Evolutionary conservation across 1,140 invertebrate species (phyloP).

Genomic region (Drosophila bifasciata): DNA sequence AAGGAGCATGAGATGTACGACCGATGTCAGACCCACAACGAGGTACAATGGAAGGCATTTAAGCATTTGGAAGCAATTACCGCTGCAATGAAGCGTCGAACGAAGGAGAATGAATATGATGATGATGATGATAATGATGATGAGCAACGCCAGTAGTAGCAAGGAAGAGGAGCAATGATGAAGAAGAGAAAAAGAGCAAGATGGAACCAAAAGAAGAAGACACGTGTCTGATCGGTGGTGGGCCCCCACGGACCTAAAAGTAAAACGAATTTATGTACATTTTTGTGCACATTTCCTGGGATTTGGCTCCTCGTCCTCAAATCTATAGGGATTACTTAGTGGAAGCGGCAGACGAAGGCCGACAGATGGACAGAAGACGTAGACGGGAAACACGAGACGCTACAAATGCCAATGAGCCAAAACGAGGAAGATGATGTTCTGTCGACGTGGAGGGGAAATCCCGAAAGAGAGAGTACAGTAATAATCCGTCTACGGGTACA

Average conservation of each 20-base stretch:
- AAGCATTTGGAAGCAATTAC: conserved; percentile 83
- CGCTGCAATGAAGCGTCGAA: conserved; percentile 78
- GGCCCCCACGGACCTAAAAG: conserved; percentile 7
- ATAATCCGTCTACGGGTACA: too few species aligned
- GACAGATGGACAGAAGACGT: conserved; percentile 3
- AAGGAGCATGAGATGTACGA: background rate
- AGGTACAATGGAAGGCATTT: conserved; percentile 74
- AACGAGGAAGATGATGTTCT: conserved; percentile 45
- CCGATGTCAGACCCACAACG: conserved; percentile 16
- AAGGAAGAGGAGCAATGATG: conserved; percentile 2
- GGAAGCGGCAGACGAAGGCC: conserved; percentile 36
- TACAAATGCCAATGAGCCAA: conserved; percentile 74
- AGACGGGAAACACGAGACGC: conserved; percentile 70
- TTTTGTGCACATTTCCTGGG: conserved; percentile 72
- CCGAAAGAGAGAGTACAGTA: conserved; percentile 9
- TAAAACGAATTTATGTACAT: conserved; percentile 72
- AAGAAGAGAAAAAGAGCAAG: background rate
- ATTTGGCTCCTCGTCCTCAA: conserved; percentile 33
- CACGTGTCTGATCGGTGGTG: conserved; percentile 51
- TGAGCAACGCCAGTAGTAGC: background rate
- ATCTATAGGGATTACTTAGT: conserved; percentile 70
- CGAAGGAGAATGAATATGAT: conserved; percentile 62
- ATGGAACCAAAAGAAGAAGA: conserved; percentile 7
- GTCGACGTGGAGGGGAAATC: conserved; percentile 1
- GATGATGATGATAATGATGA: too few species aligned